phyloP scores from a whole-genome alignment of 2,797 vertebrate species.

The Vespertilio murinus region DNA sequence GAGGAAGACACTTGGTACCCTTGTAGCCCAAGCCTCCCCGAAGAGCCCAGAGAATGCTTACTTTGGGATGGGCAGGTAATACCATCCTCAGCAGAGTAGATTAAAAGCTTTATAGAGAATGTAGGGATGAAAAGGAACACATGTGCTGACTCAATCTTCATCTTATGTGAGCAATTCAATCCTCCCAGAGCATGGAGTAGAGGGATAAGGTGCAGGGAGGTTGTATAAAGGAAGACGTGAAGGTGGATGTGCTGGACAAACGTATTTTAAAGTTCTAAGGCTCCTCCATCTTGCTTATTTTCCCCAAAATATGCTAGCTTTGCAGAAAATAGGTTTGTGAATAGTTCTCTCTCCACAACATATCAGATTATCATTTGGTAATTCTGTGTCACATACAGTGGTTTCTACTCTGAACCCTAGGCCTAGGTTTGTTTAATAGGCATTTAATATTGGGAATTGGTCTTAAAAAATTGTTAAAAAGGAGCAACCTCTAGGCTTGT shows the following conservation, averaged over 20 bases:
- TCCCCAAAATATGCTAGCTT: not conserved
- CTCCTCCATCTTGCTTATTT: not conserved
- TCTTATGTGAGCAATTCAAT: not conserved
- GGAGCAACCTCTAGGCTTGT: not conserved
- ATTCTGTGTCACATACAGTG: not conserved
- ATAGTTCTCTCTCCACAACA: not conserved
- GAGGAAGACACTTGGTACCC: not conserved
- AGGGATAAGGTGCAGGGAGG: not conserved
- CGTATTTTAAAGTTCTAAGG: constrained; percentile 33
- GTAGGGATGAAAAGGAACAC: not conserved
- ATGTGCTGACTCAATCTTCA: not conserved
- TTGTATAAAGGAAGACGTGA: constrained; percentile 15
- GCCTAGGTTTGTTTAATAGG: constrained; percentile 3
- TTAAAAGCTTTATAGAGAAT: not conserved
- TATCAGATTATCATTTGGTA: not conserved
- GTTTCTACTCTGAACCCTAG: not conserved
- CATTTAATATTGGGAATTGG: constrained; percentile 17
- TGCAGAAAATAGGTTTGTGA: constrained; percentile 8
- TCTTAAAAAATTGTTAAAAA: not conserved
- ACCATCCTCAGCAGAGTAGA: constrained; percentile 12
- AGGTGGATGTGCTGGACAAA: constrained; percentile 1
- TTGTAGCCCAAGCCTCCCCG: not conserved
- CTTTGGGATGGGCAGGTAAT: not conserved
- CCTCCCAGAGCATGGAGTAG: not conserved
- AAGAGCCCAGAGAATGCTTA: not conserved